Base-by-base conservation (phyloP, 1,140 invertebrate species). In the Pogonus chalceus region DNA sequence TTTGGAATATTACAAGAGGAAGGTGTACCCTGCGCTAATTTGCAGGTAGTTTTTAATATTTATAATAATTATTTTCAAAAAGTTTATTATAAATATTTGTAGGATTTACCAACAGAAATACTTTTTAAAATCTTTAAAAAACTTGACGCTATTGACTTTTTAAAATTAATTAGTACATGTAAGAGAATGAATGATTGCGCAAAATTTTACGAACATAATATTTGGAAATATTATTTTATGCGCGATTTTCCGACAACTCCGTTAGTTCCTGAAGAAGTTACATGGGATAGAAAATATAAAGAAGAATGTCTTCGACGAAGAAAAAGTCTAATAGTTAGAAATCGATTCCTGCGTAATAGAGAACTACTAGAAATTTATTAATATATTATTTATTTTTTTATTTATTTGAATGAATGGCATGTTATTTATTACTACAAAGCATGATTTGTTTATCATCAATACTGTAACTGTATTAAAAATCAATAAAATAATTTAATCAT, bases 41-140 rank as follows among this genome's bases (percentile, higher is more conserved):
- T 68, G 7, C 56, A 64, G n/a, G n/a, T n/a, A n/a, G n/a, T n/a
- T n/a, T n/a, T n/a, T n/a, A n/a, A n/a, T n/a, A n/a, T n/a, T n/a
- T n/a, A n/a, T n/a, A n/a, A n/a, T n/a, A n/a, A n/a, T n/a, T n/a
- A n/a, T n/a, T n/a, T n/a, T n/a, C n/a, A n/a, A n/a, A n/a, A n/a
- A n/a, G n/a, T n/a, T n/a, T n/a, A n/a, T n/a, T n/a, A n/a, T n/a
- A n/a, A n/a, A n/a, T n/a, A n/a, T n/a, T n/a, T n/a, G n/a, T n/a
- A n/a, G 43, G 54, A 65, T 53, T 52, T 69, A 20, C 67, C 67
- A n/a, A 14, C 35, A 9, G 67, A 69, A 57, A 31, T 69, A 20
- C 55, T 66, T 18, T 26, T 57, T 2, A 26, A 60, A 20, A 56
- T 65, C 37, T 37, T 57, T 23, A 53, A 54, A 31, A 51, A 55